Conservation (phyloP, 2,797 vertebrate species). For the Picus viridis region DNA sequence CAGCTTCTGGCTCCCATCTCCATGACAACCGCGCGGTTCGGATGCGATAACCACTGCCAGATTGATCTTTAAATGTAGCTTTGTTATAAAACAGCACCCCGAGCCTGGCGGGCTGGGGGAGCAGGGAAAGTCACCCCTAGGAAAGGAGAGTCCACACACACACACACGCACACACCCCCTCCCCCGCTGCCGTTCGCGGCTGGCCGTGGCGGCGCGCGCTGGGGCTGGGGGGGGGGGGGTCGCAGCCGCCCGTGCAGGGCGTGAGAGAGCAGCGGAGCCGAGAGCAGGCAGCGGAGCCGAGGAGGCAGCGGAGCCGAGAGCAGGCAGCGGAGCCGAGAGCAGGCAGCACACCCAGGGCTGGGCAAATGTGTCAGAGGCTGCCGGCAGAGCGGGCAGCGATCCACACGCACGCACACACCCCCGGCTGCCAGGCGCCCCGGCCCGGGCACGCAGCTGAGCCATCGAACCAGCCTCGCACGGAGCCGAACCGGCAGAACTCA, state of each 20-base stretch:
- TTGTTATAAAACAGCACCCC: constrained; percentile 79
- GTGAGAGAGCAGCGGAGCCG: not conserved
- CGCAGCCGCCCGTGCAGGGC: not conserved
- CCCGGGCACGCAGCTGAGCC: constrained; percentile 6
- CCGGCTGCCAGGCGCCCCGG: not conserved
- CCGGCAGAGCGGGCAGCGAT: constrained; percentile 42
- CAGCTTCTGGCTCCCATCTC: constrained; percentile 94
- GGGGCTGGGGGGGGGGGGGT: too few species aligned
- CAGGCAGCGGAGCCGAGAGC: too few species aligned
- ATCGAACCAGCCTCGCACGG: constrained; percentile 30
- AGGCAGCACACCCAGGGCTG: constrained; percentile 21
- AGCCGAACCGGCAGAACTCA: not conserved
- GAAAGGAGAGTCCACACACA: not conserved
- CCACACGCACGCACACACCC: not conserved
- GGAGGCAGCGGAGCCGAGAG: too few species aligned
- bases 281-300: too few species aligned
- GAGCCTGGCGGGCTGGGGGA: not conserved
- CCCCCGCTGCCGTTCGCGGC: not conserved
- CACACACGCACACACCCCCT: too few species aligned
- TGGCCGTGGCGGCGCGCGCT: too few species aligned
- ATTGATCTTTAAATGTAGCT: constrained; percentile 84
- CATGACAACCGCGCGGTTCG: constrained; percentile 98
- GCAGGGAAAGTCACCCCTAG: too few species aligned
- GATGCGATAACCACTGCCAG: constrained; percentile 86
- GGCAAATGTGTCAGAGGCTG: constrained; percentile 20